These are phyloP conservation scores for Dunckerocampus dactyliophorus DNA, from an alignment of 2,113 vertebrate species.

Conservation along the genomic window DNA sequence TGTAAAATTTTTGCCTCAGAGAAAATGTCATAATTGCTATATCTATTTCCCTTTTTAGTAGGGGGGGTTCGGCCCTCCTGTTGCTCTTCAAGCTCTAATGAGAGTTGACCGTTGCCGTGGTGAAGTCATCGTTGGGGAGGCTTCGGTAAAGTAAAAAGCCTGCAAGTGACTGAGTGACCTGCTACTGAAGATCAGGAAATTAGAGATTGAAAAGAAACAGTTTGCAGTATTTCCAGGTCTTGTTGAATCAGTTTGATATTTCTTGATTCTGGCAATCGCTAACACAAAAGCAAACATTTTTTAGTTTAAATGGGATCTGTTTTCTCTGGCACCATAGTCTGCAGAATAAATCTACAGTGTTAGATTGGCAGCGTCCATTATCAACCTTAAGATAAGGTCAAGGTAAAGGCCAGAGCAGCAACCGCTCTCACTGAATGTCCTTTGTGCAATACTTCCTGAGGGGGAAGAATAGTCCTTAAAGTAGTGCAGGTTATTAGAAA, in stretches of 20 bases:
- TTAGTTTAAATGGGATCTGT: conserved; percentile 28
- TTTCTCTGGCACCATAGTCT: conserved; percentile 33
- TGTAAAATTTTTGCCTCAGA: conserved; percentile 41
- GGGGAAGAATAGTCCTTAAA: conserved; percentile 29
- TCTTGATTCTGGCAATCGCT: conserved; percentile 36
- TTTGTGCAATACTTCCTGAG: conserved; percentile 46
- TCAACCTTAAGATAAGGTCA: conserved; percentile 38
- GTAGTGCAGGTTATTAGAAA: not conserved
- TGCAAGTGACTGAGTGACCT: conserved; percentile 17
- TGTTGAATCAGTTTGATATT: conserved; percentile 54
- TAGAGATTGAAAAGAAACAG: conserved; percentile 20
- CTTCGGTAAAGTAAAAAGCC: conserved; percentile 25
- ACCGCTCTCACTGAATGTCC: conserved; percentile 37
- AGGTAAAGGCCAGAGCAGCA: conserved; percentile 47
- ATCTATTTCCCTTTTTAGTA: conserved; percentile 51
- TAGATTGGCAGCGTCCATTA: conserved; percentile 19
- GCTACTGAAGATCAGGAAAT: conserved; percentile 26
- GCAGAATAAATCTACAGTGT: conserved; percentile 36
- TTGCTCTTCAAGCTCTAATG: conserved; percentile 43
- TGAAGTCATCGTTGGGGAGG: conserved; percentile 51
- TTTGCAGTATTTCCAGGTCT: conserved; percentile 36
- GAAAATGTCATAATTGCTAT: conserved; percentile 35
- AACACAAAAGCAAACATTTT: conserved; percentile 41
- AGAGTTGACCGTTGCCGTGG: conserved; percentile 38
- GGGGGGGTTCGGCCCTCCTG: conserved; percentile 33